Conservation (phyloP, 92 coral and sea anemone species). For the Epizoanthus rinbou region DNA sequence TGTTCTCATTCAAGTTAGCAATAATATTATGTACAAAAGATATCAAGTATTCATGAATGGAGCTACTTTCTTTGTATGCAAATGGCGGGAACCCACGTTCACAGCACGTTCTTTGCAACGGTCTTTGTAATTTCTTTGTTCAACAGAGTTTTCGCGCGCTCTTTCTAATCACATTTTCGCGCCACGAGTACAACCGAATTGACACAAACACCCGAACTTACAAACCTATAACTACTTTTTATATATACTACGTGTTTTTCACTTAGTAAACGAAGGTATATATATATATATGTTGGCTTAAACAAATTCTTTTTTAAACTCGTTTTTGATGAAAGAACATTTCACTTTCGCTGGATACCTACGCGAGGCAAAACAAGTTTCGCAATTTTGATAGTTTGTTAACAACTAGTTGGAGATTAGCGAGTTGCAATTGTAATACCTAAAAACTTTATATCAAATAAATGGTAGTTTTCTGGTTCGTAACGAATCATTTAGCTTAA, state of each 20-base stretch:
- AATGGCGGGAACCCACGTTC: slow-evolving; percentile 59
- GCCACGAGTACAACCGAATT: slow-evolving; percentile 9
- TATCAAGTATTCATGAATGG: slow-evolving; percentile 72
- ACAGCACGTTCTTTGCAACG: slow-evolving; percentile 1
- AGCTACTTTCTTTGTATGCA: slow-evolving; percentile 57
- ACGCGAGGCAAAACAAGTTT: slow-evolving; percentile 4
- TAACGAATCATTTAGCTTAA: background rate
- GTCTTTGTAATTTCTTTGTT: background rate
- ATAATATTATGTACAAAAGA: slow-evolving; percentile 51
- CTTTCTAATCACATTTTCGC: slow-evolving; percentile 23
- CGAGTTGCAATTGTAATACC: background rate
- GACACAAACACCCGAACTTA: background rate
- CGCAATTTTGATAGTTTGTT: background rate
- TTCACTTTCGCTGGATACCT: background rate
- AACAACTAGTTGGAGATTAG: too few relatives aligned
- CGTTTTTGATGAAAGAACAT: background rate
- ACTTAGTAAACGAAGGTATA: background rate
- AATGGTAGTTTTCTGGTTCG: background rate
- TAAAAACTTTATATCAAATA: background rate
- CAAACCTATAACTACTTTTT: background rate
- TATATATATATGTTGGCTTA: too few relatives aligned
- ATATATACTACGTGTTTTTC: background rate
- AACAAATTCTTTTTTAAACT: background rate
- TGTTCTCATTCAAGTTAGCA: slow-evolving; percentile 29
- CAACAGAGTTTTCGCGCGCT: slow-evolving; percentile 36